These are phyloP conservation scores for Aleiodes testaceus DNA, from an alignment of 2,888 invertebrate species.

Conservation along the genomic window DNA sequence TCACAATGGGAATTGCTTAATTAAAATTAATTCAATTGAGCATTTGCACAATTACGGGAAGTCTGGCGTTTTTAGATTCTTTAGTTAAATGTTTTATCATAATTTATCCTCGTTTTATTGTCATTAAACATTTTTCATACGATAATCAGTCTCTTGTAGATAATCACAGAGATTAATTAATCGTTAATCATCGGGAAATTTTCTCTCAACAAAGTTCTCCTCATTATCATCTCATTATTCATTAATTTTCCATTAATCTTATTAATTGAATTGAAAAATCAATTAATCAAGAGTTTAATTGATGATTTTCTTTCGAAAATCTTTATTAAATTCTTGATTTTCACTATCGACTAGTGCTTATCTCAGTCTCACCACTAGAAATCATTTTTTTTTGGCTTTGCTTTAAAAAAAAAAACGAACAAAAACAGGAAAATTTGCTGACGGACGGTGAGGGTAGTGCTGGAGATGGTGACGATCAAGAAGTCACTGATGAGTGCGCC, in stretches of 20 bases:
- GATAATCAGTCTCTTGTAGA: background rate
- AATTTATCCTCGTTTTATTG: constrained; percentile 34
- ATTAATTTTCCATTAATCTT: background rate
- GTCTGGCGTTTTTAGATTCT: constrained; percentile 43
- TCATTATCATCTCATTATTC: constrained; percentile 11
- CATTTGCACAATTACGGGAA: constrained; percentile 41
- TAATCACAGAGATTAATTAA: constrained; percentile 38
- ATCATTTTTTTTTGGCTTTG: constrained; percentile 47
- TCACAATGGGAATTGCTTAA: constrained; percentile 45
- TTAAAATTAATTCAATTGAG: background rate
- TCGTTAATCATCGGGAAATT: constrained; percentile 43
- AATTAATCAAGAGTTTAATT: too few species aligned
- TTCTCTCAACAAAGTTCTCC: constrained; percentile 20
- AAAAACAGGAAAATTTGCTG: constrained; percentile 75
- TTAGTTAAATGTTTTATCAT: constrained; percentile 46
- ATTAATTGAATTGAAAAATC: too few species aligned
- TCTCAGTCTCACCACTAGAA: background rate
- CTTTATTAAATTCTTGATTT: constrained; percentile 39
- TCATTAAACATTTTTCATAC: background rate
- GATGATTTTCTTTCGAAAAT: constrained; percentile 8
- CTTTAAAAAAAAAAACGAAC: constrained; percentile 49
- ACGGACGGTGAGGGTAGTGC: constrained; percentile 78
- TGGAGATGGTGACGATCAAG: constrained; percentile 76
- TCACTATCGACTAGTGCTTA: constrained; percentile 24
- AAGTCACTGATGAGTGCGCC: constrained; percentile 83